phyloP scores from a whole-genome alignment of 2,113 vertebrate species.

The Zosterops japonicus region DNA sequence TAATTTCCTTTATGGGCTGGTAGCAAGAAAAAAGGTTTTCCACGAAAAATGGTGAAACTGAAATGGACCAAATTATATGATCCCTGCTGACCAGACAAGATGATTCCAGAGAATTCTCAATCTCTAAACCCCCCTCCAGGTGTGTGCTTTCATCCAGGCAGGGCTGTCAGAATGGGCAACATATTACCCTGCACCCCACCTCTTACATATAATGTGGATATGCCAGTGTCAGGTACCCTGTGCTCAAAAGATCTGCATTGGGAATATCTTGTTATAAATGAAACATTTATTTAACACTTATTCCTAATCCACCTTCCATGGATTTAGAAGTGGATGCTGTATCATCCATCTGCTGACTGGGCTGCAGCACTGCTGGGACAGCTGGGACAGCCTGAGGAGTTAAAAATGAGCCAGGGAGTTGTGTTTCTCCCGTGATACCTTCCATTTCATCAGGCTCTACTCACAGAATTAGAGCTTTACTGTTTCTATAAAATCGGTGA shows the following conservation, averaged over 20 bases:
- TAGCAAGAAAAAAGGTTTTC: not conserved
- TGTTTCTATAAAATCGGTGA: not conserved
- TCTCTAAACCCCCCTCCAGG: not conserved
- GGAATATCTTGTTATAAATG: not conserved
- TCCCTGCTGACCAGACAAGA: not conserved
- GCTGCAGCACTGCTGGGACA: not conserved
- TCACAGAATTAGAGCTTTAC: not conserved
- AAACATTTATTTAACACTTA: not conserved
- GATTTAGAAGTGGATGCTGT: not conserved
- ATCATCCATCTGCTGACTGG: not conserved
- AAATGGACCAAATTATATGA: not conserved
- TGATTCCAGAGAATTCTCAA: not conserved
- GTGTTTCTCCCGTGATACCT: not conserved
- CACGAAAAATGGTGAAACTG: not conserved
- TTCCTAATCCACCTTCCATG: not conserved
- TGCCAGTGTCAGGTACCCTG: not conserved
- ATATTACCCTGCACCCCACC: accelerated
- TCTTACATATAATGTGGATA: accelerated
- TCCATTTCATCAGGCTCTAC: not conserved
- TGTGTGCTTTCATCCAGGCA: not conserved
- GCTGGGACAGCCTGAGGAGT: not conserved
- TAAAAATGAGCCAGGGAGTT: not conserved
- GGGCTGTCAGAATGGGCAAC: not conserved
- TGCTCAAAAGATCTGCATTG: not conserved
- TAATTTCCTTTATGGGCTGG: not conserved